phyloP scores from a whole-genome alignment of 2,113 vertebrate species.

The Pelodiscus sinensis region DNA sequence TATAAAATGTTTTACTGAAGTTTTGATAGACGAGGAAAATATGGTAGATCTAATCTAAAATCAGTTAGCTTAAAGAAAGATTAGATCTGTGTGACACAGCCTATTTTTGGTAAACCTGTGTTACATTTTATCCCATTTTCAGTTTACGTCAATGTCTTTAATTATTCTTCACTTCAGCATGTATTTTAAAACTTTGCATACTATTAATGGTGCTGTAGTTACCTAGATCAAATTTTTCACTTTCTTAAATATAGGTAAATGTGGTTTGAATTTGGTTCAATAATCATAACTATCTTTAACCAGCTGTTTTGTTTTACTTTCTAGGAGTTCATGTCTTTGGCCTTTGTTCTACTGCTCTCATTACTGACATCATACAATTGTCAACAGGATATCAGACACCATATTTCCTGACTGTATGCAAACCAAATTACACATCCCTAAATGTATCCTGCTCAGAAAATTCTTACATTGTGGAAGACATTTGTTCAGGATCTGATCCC shows the following conservation, averaged over 20 bases:
- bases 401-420: conserved; percentile 97
- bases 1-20: not conserved
- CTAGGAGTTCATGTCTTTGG: conserved; percentile 96
- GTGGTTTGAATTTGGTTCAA: not conserved
- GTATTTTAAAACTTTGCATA: not conserved
- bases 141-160: not conserved
- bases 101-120: not conserved
- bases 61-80: not conserved
- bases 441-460: conserved; percentile 95
- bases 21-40: not conserved
- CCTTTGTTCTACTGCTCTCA: conserved; percentile 95
- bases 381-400: conserved; percentile 96
- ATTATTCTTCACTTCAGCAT: not conserved
- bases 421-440: conserved; percentile 95
- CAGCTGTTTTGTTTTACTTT: conserved; percentile 12
- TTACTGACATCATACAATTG: conserved; percentile 96
- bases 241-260: not conserved
- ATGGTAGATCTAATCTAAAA: not conserved
- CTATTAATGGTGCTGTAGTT: not conserved
- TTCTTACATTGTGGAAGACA: conserved; percentile 93
- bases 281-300: conserved; percentile 19
- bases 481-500: conserved; percentile 91
- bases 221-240: not conserved
- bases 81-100: not conserved
- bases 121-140: not conserved